Evolutionary conservation across 2,797 vertebrate species (phyloP), one percentile per base, ranked within the genome.

Genomic region (Enteromius afrohamiltoni): DNA sequence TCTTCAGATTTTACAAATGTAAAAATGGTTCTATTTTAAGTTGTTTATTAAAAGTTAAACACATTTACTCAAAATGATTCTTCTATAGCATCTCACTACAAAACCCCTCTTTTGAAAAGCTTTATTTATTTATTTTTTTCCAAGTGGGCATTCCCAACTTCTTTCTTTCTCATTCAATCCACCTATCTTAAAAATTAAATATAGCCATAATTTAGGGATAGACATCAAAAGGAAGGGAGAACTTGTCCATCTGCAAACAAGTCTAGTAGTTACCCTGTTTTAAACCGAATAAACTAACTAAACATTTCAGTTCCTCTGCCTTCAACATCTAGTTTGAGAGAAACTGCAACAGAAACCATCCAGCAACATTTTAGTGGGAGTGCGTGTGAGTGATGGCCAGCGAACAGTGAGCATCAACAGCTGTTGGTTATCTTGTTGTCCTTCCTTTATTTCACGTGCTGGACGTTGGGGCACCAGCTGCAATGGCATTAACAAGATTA

Each of bases 401-500:
- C 78, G 86, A 89, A 82, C 14, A 1, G 84, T 88, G 86, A 83
- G 84, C 90, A 83, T 90, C 88, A 88, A 93, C 92, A 92, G 91
- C 92, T 93, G 91, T 92, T 94, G 88, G 89, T 88, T 73, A 73
- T 65, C 42, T 2, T 34, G 69, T 85, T 64, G 82, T 78, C 84
- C 89, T 53, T 90, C 86, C 90, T 90, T 92, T 92, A 91, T 91
- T 92, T 84, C 80, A 83, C 77, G 69, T 77, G 84, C 73, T 47
- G 91, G 88, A 91, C 90, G 86, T 91, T 89, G 89, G 90, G 83
- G 86, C 91, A 79, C 89, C 87, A 86, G 79, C 90, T 88, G 88
- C 87, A 85, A 47, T 85, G 88, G 88, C 84, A 88, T 92, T 95
- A 95, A 95, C 92, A 88, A 93, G 93, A 94, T 95, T 94, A 94